phyloP scores from a whole-genome alignment of 2,888 invertebrate species.

The Mimumesa dahlbomi region DNA sequence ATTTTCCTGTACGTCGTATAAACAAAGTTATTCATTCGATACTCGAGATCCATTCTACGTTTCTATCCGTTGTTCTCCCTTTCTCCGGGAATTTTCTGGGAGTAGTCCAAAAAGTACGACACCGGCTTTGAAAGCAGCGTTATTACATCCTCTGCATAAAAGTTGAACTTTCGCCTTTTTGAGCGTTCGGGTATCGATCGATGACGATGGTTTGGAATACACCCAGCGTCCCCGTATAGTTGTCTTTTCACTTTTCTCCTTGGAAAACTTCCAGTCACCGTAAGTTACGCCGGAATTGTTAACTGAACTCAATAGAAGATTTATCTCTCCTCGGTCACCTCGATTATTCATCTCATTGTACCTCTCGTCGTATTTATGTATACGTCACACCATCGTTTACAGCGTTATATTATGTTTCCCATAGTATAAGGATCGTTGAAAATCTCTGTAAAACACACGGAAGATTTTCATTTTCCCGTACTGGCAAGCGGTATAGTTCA shows the following conservation, averaged over 20 bases:
- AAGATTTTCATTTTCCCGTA: too few species aligned
- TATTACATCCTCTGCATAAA: neutral
- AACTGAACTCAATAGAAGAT: neutral
- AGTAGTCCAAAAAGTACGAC: neutral
- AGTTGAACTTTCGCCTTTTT: slow-evolving; percentile 14
- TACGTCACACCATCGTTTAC: too few species aligned
- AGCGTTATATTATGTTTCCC: too few species aligned
- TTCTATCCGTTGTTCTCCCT: neutral
- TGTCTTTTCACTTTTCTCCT: slow-evolving; percentile 17
- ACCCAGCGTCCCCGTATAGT: neutral
- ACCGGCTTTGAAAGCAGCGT: neutral
- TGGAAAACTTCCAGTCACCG: slow-evolving; percentile 1
- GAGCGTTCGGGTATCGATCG: slow-evolving; percentile 21
- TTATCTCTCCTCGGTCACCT: neutral
- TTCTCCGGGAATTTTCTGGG: neutral
- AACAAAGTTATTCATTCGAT: too few species aligned
- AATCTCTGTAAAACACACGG: too few species aligned
- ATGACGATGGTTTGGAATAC: slow-evolving; percentile 1
- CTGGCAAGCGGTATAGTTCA: too few species aligned
- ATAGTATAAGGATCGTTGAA: too few species aligned
- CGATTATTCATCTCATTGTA: too few species aligned
- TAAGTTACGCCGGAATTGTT: neutral
- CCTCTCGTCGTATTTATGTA: too few species aligned
- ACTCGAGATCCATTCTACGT: neutral
- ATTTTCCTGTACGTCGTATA: too few species aligned